Evolutionary conservation across 2,113 vertebrate genomes (phyloP).

Genomic region (Jaculus jaculus): DNA sequence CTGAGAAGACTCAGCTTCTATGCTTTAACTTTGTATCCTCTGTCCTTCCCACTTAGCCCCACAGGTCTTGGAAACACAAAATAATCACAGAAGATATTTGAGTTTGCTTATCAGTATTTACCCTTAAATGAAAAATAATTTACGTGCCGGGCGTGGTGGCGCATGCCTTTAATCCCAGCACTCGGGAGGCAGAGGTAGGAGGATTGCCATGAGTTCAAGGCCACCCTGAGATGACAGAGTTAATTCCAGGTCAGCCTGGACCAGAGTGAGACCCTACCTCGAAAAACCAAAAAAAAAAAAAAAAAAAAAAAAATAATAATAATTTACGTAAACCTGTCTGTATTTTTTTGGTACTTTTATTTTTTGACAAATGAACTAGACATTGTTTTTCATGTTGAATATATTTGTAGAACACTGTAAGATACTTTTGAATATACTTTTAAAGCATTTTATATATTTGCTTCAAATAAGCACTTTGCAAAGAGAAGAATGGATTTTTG

Average conservation of each 20-base stretch:
- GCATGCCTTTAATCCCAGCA: too few species aligned
- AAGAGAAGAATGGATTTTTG: background rate
- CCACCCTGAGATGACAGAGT: too few species aligned
- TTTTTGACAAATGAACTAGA: constrained; percentile 18
- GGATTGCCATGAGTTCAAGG: too few species aligned
- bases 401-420: background rate
- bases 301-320: too few species aligned
- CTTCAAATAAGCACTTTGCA: constrained; percentile 57
- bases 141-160: too few species aligned
- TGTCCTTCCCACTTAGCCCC: background rate
- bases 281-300: too few species aligned
- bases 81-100: background rate
- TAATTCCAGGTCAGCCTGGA: too few species aligned
- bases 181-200: too few species aligned
- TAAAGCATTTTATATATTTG: constrained; percentile 17
- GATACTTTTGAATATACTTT: constrained; percentile 30
- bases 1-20: background rate
- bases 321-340: background rate
- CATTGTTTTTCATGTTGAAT: constrained; percentile 3
- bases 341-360: constrained; percentile 40
- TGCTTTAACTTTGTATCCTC: background rate
- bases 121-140: background rate
- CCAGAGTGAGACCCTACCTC: too few species aligned
- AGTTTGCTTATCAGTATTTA: background rate
- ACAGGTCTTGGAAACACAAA: background rate